Evolutionary conservation across 2,888 invertebrate species (phyloP), one percentile per base, ranked within the genome.

Genomic region (Tetropium fuscum): DNA sequence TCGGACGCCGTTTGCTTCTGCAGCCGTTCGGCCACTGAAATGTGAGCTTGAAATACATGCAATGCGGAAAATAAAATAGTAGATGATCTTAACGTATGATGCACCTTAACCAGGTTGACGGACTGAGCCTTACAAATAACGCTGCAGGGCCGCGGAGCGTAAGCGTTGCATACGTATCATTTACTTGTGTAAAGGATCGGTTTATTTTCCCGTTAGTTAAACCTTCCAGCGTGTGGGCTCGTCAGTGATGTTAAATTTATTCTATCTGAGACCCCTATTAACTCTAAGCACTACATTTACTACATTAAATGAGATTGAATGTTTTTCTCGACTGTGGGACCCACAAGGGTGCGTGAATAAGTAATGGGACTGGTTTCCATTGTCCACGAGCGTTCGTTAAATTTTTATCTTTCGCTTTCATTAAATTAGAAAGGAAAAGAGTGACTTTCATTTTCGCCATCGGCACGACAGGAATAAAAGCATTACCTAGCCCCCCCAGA

Each of bases 301-400:
- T 27, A 41, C 47, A 58, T 54, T 58, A 53, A 58, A 53, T 53
- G 58, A 43, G 47, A 47, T 47, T 38, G 58, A 58, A 53, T 53
- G 58, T 58, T 53, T 58, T 47, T 58, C 58, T 40, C 41, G 30
- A 22, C 22, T 20, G 40, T 27, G 32, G 43, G 13, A 34, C 53
- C 45, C 20, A 19, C 48, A 45, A 41, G 47, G 53, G 34, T 43
- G 25, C 20, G 48, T 58, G 48, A 58, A 58, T 58, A 58, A 58
- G 53, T 53, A 58, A 58, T 58, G 43, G 8, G 48, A 5, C 8
- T 6, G 18, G 40, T 32, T 58, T 27, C 15, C 41, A 47, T 27
- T 36, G 48, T 47, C 48, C 45, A 43, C 19, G 22, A 11, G 7
- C 20, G 8, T 51, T 11, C 53, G 30, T 22, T 27, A 41, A 19